Evolutionary conservation across 2,888 invertebrate genomes (phyloP).

Genomic region (Aspidiotus destructor): DNA sequence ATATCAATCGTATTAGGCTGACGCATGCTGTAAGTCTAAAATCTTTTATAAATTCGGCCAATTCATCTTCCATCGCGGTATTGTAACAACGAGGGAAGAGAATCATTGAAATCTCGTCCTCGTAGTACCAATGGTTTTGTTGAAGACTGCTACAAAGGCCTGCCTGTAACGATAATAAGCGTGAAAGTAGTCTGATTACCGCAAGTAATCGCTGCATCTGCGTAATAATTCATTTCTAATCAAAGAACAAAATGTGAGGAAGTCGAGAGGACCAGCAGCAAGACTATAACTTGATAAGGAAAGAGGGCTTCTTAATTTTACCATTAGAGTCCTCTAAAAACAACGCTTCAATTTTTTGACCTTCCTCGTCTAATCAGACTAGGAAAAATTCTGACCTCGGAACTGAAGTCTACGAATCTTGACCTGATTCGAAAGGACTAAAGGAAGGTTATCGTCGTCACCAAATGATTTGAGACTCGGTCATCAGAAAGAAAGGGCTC

Average conservation of each 20-base stretch:
- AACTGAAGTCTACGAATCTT: too few species aligned
- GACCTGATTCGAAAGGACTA: too few species aligned
- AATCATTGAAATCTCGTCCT: constrained; percentile 51
- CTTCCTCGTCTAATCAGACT: too few species aligned
- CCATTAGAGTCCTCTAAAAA: too few species aligned
- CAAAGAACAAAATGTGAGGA: background rate
- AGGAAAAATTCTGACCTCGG: too few species aligned
- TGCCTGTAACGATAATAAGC: constrained; percentile 41
- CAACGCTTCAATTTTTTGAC: too few species aligned
- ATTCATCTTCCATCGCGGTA: constrained; percentile 69
- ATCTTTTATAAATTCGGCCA: constrained; percentile 75
- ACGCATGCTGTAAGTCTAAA: constrained; percentile 82
- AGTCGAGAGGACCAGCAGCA: background rate
- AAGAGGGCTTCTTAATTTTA: too few species aligned
- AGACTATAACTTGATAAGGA: too few species aligned
- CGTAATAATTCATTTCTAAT: too few species aligned
- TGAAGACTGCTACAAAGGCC: constrained; percentile 66
- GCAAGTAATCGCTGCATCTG: background rate
- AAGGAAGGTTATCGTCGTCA: too few species aligned
- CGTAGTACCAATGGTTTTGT: constrained; percentile 77
- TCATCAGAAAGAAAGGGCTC: too few species aligned
- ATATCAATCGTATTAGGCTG: constrained; percentile 68
- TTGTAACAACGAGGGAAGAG: constrained; percentile 79
- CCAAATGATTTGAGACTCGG: too few species aligned
- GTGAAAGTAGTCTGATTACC: background rate